Percentiles rank a stretch among this genome's conserved stretches.
phyloP scores from a whole-genome alignment of 2,888 invertebrate genomes.

The Ectobius pallidus region DNA sequence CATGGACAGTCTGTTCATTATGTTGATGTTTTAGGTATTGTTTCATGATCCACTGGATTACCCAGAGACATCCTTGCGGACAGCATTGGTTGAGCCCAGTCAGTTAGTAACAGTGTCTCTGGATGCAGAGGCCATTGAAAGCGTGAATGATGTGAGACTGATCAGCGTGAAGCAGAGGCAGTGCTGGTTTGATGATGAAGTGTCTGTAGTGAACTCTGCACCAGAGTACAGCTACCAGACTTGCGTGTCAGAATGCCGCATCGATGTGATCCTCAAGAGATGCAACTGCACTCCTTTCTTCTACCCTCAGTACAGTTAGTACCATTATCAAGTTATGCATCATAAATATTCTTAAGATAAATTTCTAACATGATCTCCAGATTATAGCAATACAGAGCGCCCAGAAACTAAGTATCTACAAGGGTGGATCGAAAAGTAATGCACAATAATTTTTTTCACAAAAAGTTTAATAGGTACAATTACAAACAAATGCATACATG shows the following conservation, averaged over 20 bases:
- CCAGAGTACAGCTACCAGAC: constrained; percentile 60
- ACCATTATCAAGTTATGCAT: too few relatives aligned
- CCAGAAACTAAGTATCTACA: too few relatives aligned
- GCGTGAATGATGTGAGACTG: constrained; percentile 51
- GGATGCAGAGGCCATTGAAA: constrained; percentile 55
- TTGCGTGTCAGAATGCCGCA: constrained; percentile 60
- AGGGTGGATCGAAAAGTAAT: too few relatives aligned
- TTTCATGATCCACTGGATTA: constrained; percentile 60
- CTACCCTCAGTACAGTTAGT: constrained; percentile 56
- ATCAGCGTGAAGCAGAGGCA: constrained; percentile 51
- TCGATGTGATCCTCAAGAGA: constrained; percentile 51
- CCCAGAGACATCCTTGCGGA: constrained; percentile 58
- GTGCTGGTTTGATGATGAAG: constrained; percentile 62
- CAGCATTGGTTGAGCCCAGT: constrained; percentile 53
- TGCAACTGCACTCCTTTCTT: constrained; percentile 63
- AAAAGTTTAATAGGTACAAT: too few relatives aligned
- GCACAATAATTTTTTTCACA: too few relatives aligned
- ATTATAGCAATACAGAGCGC: too few relatives aligned
- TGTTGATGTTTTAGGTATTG: too few relatives aligned
- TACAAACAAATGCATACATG: too few relatives aligned
- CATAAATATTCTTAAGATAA: too few relatives aligned
- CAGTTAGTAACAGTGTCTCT: constrained; percentile 58
- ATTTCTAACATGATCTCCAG: too few relatives aligned
- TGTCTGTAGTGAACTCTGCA: constrained; percentile 39
- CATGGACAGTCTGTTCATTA: too few relatives aligned